Conservation (phyloP, 2,797 vertebrate species). For the Nyctalus aviator region DNA sequence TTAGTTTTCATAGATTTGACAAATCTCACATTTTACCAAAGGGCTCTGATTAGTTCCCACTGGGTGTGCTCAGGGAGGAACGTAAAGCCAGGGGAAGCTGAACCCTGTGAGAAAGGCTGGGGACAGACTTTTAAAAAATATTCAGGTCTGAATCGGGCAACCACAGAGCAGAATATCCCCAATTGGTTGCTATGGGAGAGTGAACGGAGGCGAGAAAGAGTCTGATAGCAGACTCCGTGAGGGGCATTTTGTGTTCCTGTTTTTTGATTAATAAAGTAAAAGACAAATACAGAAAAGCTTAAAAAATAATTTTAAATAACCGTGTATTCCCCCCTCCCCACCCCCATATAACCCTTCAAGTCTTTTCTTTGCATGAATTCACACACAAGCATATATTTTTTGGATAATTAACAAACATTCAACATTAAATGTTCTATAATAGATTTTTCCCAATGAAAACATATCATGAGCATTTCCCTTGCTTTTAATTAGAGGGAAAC, state of each 20-base stretch:
- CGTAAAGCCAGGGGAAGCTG: background rate
- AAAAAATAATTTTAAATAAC: background rate
- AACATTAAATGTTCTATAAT: background rate
- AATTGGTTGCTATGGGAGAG: background rate
- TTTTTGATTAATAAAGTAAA: slow-evolving; percentile 17
- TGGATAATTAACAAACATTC: background rate
- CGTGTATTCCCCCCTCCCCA: background rate
- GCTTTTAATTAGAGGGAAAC: slow-evolving; percentile 15
- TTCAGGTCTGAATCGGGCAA: background rate
- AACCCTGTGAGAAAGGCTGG: background rate
- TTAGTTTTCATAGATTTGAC: slow-evolving; percentile 78
- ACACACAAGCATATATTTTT: background rate
- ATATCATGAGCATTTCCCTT: background rate
- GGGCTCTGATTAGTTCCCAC: slow-evolving; percentile 59
- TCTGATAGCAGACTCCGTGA: background rate
- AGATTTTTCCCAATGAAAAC: slow-evolving; percentile 4
- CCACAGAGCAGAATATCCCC: background rate
- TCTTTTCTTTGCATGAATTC: slow-evolving; percentile 11
- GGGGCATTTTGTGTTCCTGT: background rate
- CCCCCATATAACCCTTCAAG: background rate
- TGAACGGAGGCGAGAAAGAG: no score
- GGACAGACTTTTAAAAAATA: background rate
- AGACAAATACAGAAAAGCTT: background rate
- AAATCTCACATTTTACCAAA: slow-evolving; percentile 70
- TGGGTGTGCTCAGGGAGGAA: background rate